phyloP scores from a whole-genome alignment of 2,797 vertebrate species.

The Cossypha caffra region DNA sequence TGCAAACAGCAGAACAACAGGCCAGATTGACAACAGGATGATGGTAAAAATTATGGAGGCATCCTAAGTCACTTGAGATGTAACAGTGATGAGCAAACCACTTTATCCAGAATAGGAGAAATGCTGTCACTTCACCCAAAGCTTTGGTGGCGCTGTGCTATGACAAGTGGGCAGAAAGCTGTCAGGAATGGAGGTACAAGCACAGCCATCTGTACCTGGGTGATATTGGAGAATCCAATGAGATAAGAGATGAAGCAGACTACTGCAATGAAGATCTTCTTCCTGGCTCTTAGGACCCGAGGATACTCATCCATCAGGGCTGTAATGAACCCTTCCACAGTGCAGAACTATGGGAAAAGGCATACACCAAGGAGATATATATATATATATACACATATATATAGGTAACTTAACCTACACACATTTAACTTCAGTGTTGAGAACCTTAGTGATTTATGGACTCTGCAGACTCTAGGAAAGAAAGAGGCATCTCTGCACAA shows the following conservation, averaged over 20 bases:
- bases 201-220: conserved; percentile 79
- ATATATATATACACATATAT: no score
- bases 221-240: conserved; percentile 91
- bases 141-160: background rate
- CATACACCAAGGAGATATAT: background rate
- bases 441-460: background rate
- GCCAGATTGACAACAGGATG: background rate
- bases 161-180: background rate
- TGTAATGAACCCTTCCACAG: conserved; percentile 92
- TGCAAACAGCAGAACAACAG: background rate
- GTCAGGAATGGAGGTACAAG: background rate
- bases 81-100: background rate
- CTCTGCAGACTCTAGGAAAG: background rate
- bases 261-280: conserved; percentile 88
- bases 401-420: background rate
- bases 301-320: conserved; percentile 91
- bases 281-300: conserved; percentile 83
- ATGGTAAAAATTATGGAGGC: background rate
- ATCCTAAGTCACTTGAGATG: background rate
- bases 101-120: background rate
- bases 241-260: conserved; percentile 89
- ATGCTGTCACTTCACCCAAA: background rate
- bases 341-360: conserved; percentile 83
- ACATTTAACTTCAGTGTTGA: background rate
- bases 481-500: background rate